phyloP scores from a whole-genome alignment of 2,888 invertebrate species.

The Octodonta nipae region DNA sequence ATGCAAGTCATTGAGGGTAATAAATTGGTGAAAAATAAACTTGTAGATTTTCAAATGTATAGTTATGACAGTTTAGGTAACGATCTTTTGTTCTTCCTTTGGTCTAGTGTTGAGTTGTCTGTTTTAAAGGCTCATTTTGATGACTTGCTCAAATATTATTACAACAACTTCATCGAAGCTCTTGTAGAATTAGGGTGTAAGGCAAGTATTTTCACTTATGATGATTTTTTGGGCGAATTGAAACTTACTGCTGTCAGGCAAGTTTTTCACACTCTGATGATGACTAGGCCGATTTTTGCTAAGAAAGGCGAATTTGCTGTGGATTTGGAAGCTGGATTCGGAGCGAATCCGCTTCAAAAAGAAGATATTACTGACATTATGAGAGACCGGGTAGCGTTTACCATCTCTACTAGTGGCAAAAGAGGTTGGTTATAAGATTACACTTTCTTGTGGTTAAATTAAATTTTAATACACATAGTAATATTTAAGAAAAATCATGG shows the following conservation, averaged over 20 bases:
- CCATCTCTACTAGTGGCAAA: too few relatives aligned
- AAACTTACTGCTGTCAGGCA: not conserved
- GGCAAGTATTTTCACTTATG: not conserved
- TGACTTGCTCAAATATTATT: slow-evolving; percentile 37
- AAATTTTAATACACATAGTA: too few relatives aligned
- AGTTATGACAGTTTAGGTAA: slow-evolving; percentile 37
- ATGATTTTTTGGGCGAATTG: not conserved
- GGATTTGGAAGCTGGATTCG: not conserved
- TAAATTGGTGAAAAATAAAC: slow-evolving; percentile 25
- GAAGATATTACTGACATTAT: too few relatives aligned
- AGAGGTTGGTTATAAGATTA: too few relatives aligned
- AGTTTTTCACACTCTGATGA: not conserved
- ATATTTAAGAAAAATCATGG: too few relatives aligned
- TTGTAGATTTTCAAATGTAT: slow-evolving; percentile 45
- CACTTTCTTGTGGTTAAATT: too few relatives aligned
- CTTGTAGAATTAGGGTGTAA: slow-evolving; percentile 2
- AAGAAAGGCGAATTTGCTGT: not conserved
- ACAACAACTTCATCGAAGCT: slow-evolving; percentile 32
- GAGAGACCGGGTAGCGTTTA: too few relatives aligned
- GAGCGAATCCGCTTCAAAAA: too few relatives aligned
- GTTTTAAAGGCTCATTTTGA: slow-evolving; percentile 33
- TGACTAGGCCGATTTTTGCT: not conserved
- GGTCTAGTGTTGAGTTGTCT: slow-evolving; percentile 35
- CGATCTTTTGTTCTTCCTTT: slow-evolving; percentile 42
- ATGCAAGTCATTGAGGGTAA: slow-evolving; percentile 34